These are phyloP conservation scores for Cryptomyrus ogoouensis DNA, from an alignment of 2,113 vertebrate genomes.

Conservation along the genomic window DNA sequence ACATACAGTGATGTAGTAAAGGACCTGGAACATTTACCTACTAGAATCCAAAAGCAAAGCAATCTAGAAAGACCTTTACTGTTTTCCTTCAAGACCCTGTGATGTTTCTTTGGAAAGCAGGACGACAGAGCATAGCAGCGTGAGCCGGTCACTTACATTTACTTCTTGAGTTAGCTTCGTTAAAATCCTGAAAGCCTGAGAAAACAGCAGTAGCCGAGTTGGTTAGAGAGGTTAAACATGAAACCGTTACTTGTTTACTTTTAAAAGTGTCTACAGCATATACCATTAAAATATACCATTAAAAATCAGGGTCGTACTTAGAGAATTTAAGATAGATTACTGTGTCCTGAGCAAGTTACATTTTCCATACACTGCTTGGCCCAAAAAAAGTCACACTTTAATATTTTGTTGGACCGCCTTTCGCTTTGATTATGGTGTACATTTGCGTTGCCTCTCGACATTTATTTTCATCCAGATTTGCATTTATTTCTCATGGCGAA, in stretches of 20 bases:
- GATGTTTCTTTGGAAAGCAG: background rate
- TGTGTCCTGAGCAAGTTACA: background rate
- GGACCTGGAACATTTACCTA: background rate
- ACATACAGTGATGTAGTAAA: background rate
- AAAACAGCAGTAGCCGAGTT: background rate
- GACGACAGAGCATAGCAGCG: background rate
- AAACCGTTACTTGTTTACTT: background rate
- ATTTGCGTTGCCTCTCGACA: no score
- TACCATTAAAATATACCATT: background rate
- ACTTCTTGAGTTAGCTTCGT: slow-evolving; percentile 57
- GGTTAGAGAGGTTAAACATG: background rate
- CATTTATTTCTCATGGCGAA: no score
- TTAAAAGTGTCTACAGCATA: background rate
- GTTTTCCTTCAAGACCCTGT: background rate
- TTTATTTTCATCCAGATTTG: no score
- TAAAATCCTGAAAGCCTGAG: slow-evolving; percentile 70
- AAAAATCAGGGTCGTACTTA: background rate
- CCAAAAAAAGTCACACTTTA: no score
- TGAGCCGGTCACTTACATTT: slow-evolving; percentile 60
- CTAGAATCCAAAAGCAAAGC: background rate
- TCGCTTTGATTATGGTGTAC: no score
- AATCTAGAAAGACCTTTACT: background rate
- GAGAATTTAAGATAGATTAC: background rate
- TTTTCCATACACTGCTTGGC: background rate
- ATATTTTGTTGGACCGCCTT: no score